Evolutionary conservation across 1,140 invertebrate genomes (phyloP).

Genomic region (Trachymyrmex cornetzi): DNA sequence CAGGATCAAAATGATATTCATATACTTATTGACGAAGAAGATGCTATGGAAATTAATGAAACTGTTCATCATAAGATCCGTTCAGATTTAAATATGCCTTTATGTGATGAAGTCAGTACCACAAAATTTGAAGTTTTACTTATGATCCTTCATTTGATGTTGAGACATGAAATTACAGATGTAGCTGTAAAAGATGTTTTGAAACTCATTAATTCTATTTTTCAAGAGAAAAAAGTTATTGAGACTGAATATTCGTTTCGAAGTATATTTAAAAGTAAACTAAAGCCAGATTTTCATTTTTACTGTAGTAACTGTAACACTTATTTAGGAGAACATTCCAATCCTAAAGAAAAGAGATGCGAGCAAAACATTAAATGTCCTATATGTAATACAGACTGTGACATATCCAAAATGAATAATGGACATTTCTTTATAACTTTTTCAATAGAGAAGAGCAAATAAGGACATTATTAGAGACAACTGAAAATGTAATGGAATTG

Average conservation of each 20-base stretch:
- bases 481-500: neutral
- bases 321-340: neutral
- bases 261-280: conserved; percentile 10
- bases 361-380: conserved; percentile 1
- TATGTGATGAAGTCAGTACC: neutral
- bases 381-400: neutral
- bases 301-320: conserved; percentile 1
- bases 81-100: neutral
- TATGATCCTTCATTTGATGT: conserved; percentile 3
- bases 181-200: neutral
- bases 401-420: conserved; percentile 11
- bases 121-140: conserved; percentile 22
- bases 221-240: conserved; percentile 12
- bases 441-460: neutral
- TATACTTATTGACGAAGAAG: neutral
- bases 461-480: conserved; percentile 1
- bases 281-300: conserved; percentile 10
- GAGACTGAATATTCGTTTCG: conserved; percentile 1
- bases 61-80: neutral
- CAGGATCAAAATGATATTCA: neutral
- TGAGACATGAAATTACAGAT: neutral
- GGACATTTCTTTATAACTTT: conserved; percentile 17
- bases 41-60: neutral
- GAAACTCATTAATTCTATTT: neutral
- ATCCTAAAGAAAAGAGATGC: neutral